Conservation (phyloP, 2,888 invertebrate species). For the Sphaerophoria rueppellii region DNA sequence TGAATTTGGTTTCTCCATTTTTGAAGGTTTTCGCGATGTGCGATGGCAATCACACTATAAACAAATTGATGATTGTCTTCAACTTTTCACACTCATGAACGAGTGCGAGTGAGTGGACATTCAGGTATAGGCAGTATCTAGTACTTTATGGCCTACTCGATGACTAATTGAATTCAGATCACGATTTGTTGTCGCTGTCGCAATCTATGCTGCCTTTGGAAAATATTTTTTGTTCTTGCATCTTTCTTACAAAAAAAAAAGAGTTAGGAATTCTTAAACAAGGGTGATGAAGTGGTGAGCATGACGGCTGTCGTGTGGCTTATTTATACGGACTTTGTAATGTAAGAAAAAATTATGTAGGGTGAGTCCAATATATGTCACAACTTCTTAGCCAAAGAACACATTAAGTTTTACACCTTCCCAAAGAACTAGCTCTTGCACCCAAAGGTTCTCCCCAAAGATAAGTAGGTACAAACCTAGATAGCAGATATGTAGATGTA, state of each 20-base stretch:
- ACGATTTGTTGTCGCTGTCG: slow-evolving; percentile 55
- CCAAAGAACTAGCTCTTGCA: too few relatives aligned
- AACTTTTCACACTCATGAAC: neutral
- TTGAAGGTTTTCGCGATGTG: slow-evolving; percentile 46
- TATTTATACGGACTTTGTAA: too few relatives aligned
- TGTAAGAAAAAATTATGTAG: too few relatives aligned
- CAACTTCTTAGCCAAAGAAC: too few relatives aligned
- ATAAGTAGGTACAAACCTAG: too few relatives aligned
- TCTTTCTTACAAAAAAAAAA: slow-evolving; percentile 4
- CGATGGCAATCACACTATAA: slow-evolving; percentile 5
- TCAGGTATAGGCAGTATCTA: neutral
- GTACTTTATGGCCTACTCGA: slow-evolving; percentile 4
- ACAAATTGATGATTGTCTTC: neutral
- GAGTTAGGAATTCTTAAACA: slow-evolving; percentile 22
- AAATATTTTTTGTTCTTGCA: slow-evolving; percentile 42
- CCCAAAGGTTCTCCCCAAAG: too few relatives aligned
- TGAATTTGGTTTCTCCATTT: slow-evolving; percentile 63
- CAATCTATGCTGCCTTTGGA: slow-evolving; percentile 35
- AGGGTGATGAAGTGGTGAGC: slow-evolving; percentile 11
- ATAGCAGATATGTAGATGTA: too few relatives aligned
- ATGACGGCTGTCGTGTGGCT: too few relatives aligned
- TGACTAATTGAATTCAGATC: slow-evolving; percentile 65
- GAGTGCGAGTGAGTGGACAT: neutral
- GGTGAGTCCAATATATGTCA: too few relatives aligned
- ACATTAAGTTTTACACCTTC: too few relatives aligned